These are phyloP conservation scores for Pemphigus obesinymphae DNA, from an alignment of 1,140 invertebrate genomes.

Conservation along the genomic window DNA sequence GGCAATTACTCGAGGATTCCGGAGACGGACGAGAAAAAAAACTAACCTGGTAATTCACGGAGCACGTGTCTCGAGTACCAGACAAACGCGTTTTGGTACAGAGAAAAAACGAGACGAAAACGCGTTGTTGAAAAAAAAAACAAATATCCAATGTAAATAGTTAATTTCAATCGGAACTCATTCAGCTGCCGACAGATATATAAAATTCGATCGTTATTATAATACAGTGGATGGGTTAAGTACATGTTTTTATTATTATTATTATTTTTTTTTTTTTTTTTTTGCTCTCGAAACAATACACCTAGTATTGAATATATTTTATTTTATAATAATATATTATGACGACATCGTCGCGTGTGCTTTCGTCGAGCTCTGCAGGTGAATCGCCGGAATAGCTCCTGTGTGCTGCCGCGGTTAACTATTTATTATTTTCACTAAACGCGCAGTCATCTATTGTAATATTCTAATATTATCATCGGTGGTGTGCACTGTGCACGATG, in stretches of 20 bases:
- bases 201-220: conserved; percentile 11
- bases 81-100: conserved; percentile 8
- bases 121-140: conserved; percentile 29
- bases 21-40: conserved; percentile 12
- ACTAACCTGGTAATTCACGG: conserved; percentile 32
- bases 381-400: neutral
- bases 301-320: neutral
- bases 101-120: conserved; percentile 20
- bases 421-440: neutral
- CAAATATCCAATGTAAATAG: conserved; percentile 33
- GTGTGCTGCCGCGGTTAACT: no score
- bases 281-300: neutral
- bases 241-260: neutral
- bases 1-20: conserved; percentile 24
- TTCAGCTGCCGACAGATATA: conserved; percentile 21
- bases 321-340: no score
- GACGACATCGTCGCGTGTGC: neutral
- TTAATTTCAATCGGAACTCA: conserved; percentile 27
- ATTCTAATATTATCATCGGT: no score
- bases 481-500: neutral
- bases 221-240: neutral
- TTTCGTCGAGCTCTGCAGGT: neutral
- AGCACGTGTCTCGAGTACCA: conserved; percentile 36
- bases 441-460: conserved; percentile 13
- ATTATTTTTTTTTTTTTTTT: neutral